Percentiles rank a stretch among this genome's conserved stretches.
Evolutionary conservation across 1,140 invertebrate species (phyloP).

Genomic region (Arctopsyche grandis): DNA sequence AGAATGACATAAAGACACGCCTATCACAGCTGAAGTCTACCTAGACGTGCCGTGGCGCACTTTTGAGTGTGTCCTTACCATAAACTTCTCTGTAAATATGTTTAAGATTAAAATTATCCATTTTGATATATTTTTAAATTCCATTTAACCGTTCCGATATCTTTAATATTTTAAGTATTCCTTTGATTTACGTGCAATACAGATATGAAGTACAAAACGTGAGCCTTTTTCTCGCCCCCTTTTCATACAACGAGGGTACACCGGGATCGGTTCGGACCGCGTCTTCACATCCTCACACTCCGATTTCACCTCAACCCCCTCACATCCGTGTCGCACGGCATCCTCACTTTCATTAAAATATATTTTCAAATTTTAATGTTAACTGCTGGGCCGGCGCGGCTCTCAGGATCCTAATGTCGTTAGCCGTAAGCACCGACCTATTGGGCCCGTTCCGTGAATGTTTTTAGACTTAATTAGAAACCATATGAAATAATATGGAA

Average conservation of each 20-base stretch:
- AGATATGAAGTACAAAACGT: conserved; percentile 32
- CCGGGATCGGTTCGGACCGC: neutral
- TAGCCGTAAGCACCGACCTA: conserved; percentile 54
- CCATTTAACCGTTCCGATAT: no score
- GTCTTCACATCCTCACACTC: neutral
- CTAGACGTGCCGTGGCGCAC: no score
- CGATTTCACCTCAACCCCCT: neutral
- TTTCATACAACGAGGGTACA: neutral
- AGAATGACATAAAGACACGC: no score
- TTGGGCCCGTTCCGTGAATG: conserved; percentile 53
- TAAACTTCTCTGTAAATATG: no score
- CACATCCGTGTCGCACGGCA: conserved; percentile 31
- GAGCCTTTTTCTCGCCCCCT: neutral
- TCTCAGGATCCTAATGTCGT: conserved; percentile 51
- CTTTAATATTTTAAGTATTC: no score
- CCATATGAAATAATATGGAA: conserved; percentile 56
- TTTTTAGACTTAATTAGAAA: conserved; percentile 56
- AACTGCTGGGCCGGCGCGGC: conserved; percentile 42
- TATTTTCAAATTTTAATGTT: conserved; percentile 56
- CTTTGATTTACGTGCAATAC: conserved; percentile 41
- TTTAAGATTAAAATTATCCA: no score
- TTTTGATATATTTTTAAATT: no score
- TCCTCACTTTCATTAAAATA: conserved; percentile 55
- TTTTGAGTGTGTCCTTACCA: no score
- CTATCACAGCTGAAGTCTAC: no score